Base-by-base conservation (phyloP, 2,888 invertebrate species). In the Lasioglossum oenotherae region DNA sequence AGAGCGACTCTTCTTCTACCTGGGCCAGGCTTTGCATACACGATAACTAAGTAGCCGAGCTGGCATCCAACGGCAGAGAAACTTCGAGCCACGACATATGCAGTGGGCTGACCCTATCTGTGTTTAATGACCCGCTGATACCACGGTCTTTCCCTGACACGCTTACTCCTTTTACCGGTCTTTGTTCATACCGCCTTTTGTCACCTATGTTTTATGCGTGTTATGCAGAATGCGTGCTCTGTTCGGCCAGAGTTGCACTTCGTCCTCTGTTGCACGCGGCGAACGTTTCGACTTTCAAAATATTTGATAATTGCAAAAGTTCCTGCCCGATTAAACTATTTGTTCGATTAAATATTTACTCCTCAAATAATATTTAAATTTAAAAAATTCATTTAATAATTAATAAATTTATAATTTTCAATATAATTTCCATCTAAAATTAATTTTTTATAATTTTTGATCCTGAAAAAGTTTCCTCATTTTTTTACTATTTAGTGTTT, bases 51-150 rank as follows among this genome's bases (percentile, higher is more conserved):
- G 89, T 91, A 92, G 91, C 92, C 89, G 88, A 87, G 80, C 85
- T 85, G 88, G 82, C 84, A 85, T 84, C 82, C 82, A 87, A 82
- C 87, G 57, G 16, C 75, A 78, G 78, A 41, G 81, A 79, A 78
- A 78, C 77, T 69, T 69, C 23, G 78, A 71, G 76, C 69, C 79
- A 74, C 88, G 90, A 92, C 93, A 93, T 93, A 92, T 93, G 93
- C 92, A 87, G 88, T 89, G 92, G 91, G 91, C 86, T 89, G 89
- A 88, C 85, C 89, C 90, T 90, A 91, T 89, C 90, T 90, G 90
- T 92, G 93, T 92, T 93, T 93, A 93, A 93, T 93, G 93, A 93
- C 89, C 92, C 92, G 87, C 89, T 90, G 91, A 92, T 90, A 87
- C 81, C 74, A 84, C 81, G 86, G 72, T 87, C 83, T 89, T 89